phyloP scores from a whole-genome alignment of 2,888 invertebrate species.

The Parnassius smintheus region DNA sequence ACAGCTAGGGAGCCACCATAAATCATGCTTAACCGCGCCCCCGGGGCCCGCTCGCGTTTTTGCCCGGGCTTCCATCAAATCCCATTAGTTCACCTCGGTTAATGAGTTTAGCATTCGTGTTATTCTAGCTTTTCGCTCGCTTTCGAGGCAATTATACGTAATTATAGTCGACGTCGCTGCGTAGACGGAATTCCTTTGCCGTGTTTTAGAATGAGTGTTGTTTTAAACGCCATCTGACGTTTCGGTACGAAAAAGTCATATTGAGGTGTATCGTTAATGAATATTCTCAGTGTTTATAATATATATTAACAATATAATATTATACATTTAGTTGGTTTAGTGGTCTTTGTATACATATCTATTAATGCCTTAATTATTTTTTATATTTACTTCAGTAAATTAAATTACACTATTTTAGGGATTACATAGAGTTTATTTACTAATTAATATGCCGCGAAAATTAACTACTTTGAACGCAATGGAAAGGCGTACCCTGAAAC shows the following conservation, averaged over 20 bases:
- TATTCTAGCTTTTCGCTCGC: constrained; percentile 33
- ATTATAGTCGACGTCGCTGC: constrained; percentile 21
- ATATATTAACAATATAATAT: too few relatives aligned
- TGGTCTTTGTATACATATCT: too few relatives aligned
- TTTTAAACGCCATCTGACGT: constrained; percentile 20
- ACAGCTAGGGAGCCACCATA: constrained; percentile 39
- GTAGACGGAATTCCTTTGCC: constrained; percentile 17
- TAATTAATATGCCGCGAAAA: too few relatives aligned
- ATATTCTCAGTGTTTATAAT: background rate
- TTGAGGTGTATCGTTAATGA: constrained; percentile 6
- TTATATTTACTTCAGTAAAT: too few relatives aligned
- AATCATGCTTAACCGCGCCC: constrained; percentile 50
- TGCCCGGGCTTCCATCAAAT: constrained; percentile 49
- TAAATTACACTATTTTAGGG: too few relatives aligned
- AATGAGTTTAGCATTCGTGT: constrained; percentile 48
- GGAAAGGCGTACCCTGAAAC: too few relatives aligned
- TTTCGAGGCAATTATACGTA: constrained; percentile 37
- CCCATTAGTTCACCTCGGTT: constrained; percentile 45
- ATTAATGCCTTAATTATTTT: too few relatives aligned
- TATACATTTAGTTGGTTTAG: too few relatives aligned
- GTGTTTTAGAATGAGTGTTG: constrained; percentile 13
- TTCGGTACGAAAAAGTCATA: background rate
- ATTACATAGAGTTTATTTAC: too few relatives aligned
- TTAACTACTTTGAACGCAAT: too few relatives aligned
- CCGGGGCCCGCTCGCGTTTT: constrained; percentile 47